phyloP scores from a whole-genome alignment of 1,140 invertebrate genomes.

The Phthorimaea operculella region DNA sequence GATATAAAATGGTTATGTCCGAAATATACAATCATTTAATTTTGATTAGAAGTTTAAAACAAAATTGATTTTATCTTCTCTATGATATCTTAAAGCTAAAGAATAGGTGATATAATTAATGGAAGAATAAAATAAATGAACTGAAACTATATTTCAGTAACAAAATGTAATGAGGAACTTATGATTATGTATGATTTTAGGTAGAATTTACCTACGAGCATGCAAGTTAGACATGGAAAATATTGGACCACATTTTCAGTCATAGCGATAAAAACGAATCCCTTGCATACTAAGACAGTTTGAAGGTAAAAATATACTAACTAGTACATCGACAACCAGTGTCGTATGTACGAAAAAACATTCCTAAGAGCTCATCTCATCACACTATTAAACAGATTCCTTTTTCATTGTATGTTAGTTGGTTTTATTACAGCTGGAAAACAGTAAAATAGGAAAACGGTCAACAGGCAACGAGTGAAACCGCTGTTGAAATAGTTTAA shows the following conservation, averaged over 20 bases:
- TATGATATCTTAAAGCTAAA: constrained; percentile 42
- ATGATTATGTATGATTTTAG: constrained; percentile 10
- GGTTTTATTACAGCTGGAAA: too few species aligned
- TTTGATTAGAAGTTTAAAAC: constrained; percentile 46
- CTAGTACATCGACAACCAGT: too few species aligned
- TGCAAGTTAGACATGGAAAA: not conserved
- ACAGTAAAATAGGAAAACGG: too few species aligned
- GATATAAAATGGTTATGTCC: constrained; percentile 47
- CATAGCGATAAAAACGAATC: not conserved
- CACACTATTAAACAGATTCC: too few species aligned
- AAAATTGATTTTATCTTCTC: constrained; percentile 49
- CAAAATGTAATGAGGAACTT: constrained; percentile 20
- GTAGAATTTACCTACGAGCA: constrained; percentile 7
- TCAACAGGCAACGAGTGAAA: too few species aligned
- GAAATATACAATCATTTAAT: constrained; percentile 62
- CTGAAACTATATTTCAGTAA: constrained; percentile 16
- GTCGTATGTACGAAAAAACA: too few species aligned
- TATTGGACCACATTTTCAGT: constrained; percentile 5
- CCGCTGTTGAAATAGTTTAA: too few species aligned
- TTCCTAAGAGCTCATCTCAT: too few species aligned
- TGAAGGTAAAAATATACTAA: too few species aligned
- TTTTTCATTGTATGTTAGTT: too few species aligned
- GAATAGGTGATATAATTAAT: constrained; percentile 47
- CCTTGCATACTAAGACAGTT: not conserved
- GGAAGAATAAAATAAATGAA: constrained; percentile 31